Percentiles rank a stretch among this genome's conserved stretches.
Conservation (phyloP, 2,888 invertebrate species). For the Thymelicus acteon region DNA sequence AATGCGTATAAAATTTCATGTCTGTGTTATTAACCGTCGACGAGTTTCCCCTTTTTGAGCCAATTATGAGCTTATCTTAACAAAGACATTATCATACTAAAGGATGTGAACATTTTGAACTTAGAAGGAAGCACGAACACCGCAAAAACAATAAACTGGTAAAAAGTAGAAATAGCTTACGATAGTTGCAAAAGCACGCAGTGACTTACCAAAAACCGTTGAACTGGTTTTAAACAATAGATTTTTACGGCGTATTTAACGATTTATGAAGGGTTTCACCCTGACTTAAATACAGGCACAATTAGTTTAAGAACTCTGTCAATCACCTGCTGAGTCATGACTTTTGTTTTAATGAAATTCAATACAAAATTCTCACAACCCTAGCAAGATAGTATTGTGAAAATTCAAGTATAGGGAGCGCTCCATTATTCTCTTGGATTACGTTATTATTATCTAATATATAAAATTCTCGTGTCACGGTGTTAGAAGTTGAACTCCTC, state of each 20-base stretch:
- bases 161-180: neutral
- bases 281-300: constrained; percentile 7
- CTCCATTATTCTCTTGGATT: too few relatives aligned
- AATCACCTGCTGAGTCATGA: neutral
- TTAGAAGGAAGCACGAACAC: too few relatives aligned
- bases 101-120: too few relatives aligned
- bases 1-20: too few relatives aligned
- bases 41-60: too few relatives aligned
- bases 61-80: too few relatives aligned
- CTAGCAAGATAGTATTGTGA: neutral
- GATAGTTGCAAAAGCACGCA: neutral
- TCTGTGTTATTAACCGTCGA: too few relatives aligned
- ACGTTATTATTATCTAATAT: too few relatives aligned
- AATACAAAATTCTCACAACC: constrained; percentile 2
- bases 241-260: neutral
- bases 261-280: constrained; percentile 8
- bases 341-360: constrained; percentile 19
- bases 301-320: constrained; percentile 15
- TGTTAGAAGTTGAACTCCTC: too few relatives aligned
- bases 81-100: too few relatives aligned
- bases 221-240: constrained; percentile 1
- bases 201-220: neutral
- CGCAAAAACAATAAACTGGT: neutral
- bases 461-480: too few relatives aligned
- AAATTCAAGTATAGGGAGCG: neutral